Evolutionary conservation across 2,797 vertebrate genomes (phyloP), one percentile per base, ranked within the genome.

Genomic region (Xerus rutilus): DNA sequence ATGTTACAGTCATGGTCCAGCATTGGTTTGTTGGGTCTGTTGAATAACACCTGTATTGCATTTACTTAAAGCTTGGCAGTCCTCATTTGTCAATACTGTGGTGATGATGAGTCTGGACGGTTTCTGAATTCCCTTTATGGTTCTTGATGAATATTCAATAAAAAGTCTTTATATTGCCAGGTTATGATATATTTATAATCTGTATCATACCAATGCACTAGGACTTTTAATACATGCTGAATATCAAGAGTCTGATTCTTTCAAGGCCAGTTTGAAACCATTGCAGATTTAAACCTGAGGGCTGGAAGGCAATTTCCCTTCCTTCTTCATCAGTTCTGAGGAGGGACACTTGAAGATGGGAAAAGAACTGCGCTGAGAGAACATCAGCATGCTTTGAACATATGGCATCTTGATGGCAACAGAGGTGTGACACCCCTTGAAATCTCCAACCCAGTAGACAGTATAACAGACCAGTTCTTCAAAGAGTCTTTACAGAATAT

Each of bases 41-140:
- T 94, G 86, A 96, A 91, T 25, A 89, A 89, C 86, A 35, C 69
- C 72, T 91, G 86, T 83, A 85, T 92, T 93, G 15, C 54, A 87
- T 30, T 54, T 85, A 86, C 35, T 49, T 86, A 97, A 84, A 49
- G 10, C 57, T 91, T 88, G 89, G 57, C 39, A 89, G 25, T 85
- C 69, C 23, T 88, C n/a, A 57, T 74, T 87, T 83, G 35, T 79
- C 84, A 93, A 70, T 11, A 28, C 73, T 82, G 67, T 25, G 52
- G 23, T 47, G 32, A 62, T 77, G 49, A 78, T 85, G 73, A 17
- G 32, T 76, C 28, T 69, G n/a, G 21, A 72, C 81, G 43, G 49
- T 14, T 91, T 86, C 78, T 35, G 35, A 85, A 76, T 70, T 87
- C 25, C 21, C 28, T 92, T 72, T 93, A 67, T 72, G 47, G 6